Conservation (phyloP, 2,113 vertebrate genomes). For the Rhinolophus sinicus region DNA sequence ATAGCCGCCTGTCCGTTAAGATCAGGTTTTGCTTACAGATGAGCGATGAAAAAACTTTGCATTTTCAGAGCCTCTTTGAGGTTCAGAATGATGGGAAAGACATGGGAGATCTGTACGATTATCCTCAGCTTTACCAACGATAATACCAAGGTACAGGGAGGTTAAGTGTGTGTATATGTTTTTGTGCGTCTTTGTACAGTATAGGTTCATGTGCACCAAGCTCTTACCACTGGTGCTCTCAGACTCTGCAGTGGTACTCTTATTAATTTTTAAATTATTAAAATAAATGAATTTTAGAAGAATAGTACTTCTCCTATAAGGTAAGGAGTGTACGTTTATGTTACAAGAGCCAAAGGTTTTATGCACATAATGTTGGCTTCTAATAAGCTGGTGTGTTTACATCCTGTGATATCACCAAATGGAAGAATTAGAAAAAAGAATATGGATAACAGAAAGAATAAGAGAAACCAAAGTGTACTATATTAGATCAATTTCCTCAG, state of each 20-base stretch:
- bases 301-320: neutral
- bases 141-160: neutral
- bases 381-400: fast-evolving
- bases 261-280: neutral
- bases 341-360: neutral
- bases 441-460: neutral
- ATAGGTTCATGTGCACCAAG: neutral
- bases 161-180: fast-evolving
- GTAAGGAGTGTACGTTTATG: neutral
- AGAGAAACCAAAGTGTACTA: neutral
- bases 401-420: neutral
- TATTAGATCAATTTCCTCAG: neutral
- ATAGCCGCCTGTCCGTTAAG: neutral
- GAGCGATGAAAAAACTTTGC: neutral
- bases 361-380: neutral
- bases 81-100: neutral
- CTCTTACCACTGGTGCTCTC: fast-evolving
- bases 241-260: too few species aligned
- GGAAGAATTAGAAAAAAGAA: neutral
- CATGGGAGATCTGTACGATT: neutral
- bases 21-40: neutral
- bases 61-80: neutral
- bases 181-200: neutral
- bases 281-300: neutral
- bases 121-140: neutral